phyloP scores from a whole-genome alignment of 2,888 invertebrate genomes.

The Pristionchus exspectatus region DNA sequence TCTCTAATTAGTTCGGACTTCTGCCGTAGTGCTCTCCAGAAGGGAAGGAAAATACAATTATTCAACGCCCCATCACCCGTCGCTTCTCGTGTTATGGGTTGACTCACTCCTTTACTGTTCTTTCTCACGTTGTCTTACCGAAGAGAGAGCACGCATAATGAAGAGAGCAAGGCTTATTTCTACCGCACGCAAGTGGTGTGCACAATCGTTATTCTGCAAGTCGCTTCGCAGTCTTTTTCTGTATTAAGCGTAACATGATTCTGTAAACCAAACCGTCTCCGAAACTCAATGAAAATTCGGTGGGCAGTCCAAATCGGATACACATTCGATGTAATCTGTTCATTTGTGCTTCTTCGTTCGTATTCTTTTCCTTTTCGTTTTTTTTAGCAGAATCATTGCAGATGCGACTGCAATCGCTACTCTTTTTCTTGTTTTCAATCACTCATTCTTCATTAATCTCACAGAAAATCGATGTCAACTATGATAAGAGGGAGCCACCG shows the following conservation, averaged over 20 bases:
- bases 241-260: neutral
- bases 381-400: neutral
- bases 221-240: neutral
- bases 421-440: neutral
- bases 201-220: neutral
- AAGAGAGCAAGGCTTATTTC: neutral
- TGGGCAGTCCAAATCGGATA: neutral
- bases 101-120: neutral
- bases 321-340: too few relatives aligned
- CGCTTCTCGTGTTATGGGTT: neutral
- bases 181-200: neutral
- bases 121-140: neutral
- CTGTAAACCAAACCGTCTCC: neutral
- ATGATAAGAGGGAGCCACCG: slow-evolving; percentile 37
- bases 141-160: too few relatives aligned
- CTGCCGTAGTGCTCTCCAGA: slow-evolving; percentile 6
- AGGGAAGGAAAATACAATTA: slow-evolving; percentile 27
- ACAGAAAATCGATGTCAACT: slow-evolving; percentile 54
- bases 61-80: slow-evolving; percentile 8
- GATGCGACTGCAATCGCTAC: neutral
- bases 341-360: neutral
- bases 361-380: neutral
- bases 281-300: neutral
- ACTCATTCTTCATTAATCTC: slow-evolving; percentile 20
- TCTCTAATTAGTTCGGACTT: slow-evolving; percentile 23